Conservation (phyloP, 2,797 vertebrate species). For the Myotis pilosus region DNA sequence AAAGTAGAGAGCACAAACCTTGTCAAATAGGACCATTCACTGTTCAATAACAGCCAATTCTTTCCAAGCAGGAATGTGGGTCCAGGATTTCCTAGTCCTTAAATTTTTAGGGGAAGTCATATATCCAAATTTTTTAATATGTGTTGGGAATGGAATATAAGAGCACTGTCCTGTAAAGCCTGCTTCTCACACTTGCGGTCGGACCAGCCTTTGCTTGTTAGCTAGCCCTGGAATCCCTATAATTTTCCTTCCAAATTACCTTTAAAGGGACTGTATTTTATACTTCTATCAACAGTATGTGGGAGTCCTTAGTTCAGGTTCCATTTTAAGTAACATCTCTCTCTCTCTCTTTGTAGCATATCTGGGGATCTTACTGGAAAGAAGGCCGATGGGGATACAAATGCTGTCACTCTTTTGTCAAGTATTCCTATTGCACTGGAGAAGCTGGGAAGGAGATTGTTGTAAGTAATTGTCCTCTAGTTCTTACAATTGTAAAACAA, state of each 20-base stretch:
- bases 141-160: neutral
- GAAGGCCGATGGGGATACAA: constrained; percentile 97
- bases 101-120: constrained; percentile 2
- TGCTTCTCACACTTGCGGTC: neutral
- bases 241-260: neutral
- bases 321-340: neutral
- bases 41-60: neutral
- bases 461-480: constrained; percentile 84
- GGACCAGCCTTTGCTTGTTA: neutral
- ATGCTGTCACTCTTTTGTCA: constrained; percentile 97
- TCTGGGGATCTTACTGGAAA: constrained; percentile 98
- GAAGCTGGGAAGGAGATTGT: constrained; percentile 89
- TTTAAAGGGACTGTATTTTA: neutral
- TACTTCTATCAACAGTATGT: neutral
- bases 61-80: neutral
- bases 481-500: neutral
- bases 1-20: neutral
- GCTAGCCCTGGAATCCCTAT: neutral
- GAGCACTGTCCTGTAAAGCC: neutral
- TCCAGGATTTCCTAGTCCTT: neutral
- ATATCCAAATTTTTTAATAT: neutral
- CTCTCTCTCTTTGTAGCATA: constrained; percentile 86
- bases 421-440: constrained; percentile 97
- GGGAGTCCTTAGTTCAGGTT: neutral
- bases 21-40: neutral